These are phyloP conservation scores for Agriopis aurantiaria DNA, from an alignment of 2,888 invertebrate genomes.

Conservation along the genomic window DNA sequence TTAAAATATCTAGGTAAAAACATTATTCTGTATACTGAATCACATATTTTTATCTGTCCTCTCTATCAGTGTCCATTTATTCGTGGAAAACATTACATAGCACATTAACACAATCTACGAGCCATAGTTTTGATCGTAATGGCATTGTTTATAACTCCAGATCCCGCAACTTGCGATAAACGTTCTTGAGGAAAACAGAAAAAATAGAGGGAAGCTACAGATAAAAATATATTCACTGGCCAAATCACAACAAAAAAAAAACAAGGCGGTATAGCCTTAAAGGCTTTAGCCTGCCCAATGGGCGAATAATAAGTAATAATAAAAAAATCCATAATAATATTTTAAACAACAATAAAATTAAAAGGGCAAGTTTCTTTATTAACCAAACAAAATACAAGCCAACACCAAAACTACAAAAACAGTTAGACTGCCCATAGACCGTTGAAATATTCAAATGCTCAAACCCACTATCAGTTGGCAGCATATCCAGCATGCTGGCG, in stretches of 20 bases:
- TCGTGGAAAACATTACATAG: constrained; percentile 61
- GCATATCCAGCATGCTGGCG: too few relatives aligned
- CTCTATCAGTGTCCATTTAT: constrained; percentile 59
- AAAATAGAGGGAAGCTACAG: neutral
- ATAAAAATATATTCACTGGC: neutral
- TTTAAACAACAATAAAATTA: too few relatives aligned
- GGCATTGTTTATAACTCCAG: constrained; percentile 75
- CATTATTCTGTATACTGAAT: constrained; percentile 5
- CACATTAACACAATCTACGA: constrained; percentile 75
- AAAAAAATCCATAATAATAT: too few relatives aligned
- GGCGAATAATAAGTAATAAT: too few relatives aligned
- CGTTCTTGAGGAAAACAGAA: constrained; percentile 46
- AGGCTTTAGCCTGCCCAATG: too few relatives aligned
- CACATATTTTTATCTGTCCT: constrained; percentile 24
- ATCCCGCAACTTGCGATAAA: constrained; percentile 61
- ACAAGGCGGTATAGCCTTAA: neutral
- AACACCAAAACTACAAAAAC: too few relatives aligned
- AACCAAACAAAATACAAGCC: too few relatives aligned
- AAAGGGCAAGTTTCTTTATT: too few relatives aligned
- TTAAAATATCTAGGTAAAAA: too few relatives aligned
- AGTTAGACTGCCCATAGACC: too few relatives aligned
- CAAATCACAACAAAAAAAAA: neutral
- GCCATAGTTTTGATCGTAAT: constrained; percentile 78
- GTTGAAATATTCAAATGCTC: too few relatives aligned
- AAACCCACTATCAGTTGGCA: too few relatives aligned